A percentile compares a stretch with the other conserved stretches of the same genome.
These are phyloP conservation scores for Archivesica marissinica DNA, from an alignment of 1,140 invertebrate genomes.

Conservation along the genomic window DNA sequence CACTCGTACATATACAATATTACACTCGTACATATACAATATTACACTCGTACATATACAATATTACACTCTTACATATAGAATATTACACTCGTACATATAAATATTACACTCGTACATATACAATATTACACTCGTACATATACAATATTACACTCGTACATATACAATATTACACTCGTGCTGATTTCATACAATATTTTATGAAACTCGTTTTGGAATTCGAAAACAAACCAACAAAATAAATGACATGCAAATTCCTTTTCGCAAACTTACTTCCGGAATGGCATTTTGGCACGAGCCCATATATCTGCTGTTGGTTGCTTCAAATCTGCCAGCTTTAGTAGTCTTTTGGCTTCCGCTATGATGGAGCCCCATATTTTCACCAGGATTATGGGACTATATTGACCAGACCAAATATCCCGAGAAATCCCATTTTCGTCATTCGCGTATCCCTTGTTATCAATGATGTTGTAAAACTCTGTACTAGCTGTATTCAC, in stretches of 20 bases:
- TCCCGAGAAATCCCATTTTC: slow-evolving; percentile 65
- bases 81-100: no score
- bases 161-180: no score
- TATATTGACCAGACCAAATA: slow-evolving; percentile 76
- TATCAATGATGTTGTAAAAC: slow-evolving; percentile 74
- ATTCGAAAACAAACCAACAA: not conserved
- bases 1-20: no score
- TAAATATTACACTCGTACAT: no score
- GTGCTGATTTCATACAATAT: slow-evolving; percentile 70
- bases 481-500: slow-evolving; percentile 67
- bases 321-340: slow-evolving; percentile 59
- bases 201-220: slow-evolving; percentile 75
- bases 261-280: slow-evolving; percentile 71
- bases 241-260: not conserved
- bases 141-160: no score
- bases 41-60: no score
- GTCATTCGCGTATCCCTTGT: slow-evolving; percentile 68
- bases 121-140: no score
- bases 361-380: slow-evolving; percentile 77
- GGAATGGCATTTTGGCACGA: slow-evolving; percentile 75
- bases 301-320: slow-evolving; percentile 78
- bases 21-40: no score
- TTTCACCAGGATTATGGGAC: slow-evolving; percentile 74
- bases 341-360: slow-evolving; percentile 72
- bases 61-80: no score